A percentile compares a stretch with the other conserved stretches of the same genome.
These are phyloP conservation scores for Xestia xanthographa DNA, from an alignment of 2,888 invertebrate species.

Conservation along the genomic window DNA sequence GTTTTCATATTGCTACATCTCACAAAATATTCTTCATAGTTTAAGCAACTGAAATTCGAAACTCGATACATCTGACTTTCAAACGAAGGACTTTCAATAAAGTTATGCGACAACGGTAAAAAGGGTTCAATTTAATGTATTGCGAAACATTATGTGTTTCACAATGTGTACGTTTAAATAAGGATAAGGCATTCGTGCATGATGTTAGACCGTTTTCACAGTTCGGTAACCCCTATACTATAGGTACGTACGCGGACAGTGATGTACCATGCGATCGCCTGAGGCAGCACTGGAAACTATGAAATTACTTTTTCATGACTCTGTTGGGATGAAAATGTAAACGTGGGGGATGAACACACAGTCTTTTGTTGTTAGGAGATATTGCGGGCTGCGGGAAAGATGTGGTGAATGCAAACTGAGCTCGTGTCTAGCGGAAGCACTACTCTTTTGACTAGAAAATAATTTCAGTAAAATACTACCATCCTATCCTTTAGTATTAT, in stretches of 20 bases:
- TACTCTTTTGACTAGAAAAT: conserved; percentile 3
- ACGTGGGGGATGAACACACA: conserved; percentile 15
- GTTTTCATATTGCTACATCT: conserved; percentile 18
- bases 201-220: conserved; percentile 61
- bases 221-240: conserved; percentile 52
- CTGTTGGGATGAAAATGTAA: conserved; percentile 37
- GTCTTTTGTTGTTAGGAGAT: conserved; percentile 33
- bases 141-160: conserved; percentile 44
- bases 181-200: conserved; percentile 58
- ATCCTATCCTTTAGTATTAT: not conserved
- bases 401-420: conserved; percentile 17
- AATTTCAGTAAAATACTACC: not conserved
- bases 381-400: conserved; percentile 15
- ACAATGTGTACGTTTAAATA: conserved; percentile 52
- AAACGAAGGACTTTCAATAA: conserved; percentile 45
- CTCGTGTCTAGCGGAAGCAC: conserved; percentile 14
- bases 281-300: conserved; percentile 41
- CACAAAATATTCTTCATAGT: conserved; percentile 30
- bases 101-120: conserved; percentile 35
- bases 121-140: conserved; percentile 43
- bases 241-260: conserved; percentile 22
- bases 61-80: conserved; percentile 52
- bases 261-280: conserved; percentile 28
- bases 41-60: conserved; percentile 23
- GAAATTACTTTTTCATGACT: conserved; percentile 50